Conservation (phyloP, 92 coral and sea anemone genomes). For the Actinernus sp. region DNA sequence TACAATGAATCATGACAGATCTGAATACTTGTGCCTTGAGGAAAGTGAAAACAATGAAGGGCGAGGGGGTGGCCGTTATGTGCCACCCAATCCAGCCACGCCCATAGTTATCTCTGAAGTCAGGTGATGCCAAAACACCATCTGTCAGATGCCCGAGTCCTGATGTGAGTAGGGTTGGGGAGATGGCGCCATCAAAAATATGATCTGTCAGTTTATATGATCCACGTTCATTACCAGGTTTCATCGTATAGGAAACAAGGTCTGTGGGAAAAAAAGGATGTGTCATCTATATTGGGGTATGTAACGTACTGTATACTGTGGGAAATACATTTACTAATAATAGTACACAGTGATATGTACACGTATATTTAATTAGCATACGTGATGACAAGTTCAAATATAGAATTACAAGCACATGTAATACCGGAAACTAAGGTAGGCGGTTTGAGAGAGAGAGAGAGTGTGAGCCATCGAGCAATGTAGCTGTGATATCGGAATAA, state of each 20-base stretch:
- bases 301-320: too few species aligned
- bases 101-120: conserved; percentile 21
- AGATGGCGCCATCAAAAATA: conserved; percentile 64
- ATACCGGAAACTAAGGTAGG: too few species aligned
- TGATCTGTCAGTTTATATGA: conserved; percentile 57
- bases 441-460: too few species aligned
- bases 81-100: conserved; percentile 87
- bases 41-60: conserved; percentile 62
- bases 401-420: too few species aligned
- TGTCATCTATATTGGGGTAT: too few species aligned
- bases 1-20: conserved; percentile 66
- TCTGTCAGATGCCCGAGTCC: conserved; percentile 82
- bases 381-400: too few species aligned
- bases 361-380: too few species aligned
- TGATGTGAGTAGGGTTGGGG: conserved; percentile 18
- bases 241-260: conserved; percentile 69
- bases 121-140: conserved; percentile 39
- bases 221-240: conserved; percentile 75
- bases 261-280: conserved; percentile 55
- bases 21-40: conserved; percentile 47
- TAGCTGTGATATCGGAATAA: too few species aligned
- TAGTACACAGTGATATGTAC: too few species aligned
- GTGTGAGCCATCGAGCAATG: too few species aligned
- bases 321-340: too few species aligned
- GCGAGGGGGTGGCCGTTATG: conserved; percentile 23